These are phyloP conservation scores for Heptranchias perlo DNA, from an alignment of 2,113 vertebrate genomes.

Conservation along the genomic window DNA sequence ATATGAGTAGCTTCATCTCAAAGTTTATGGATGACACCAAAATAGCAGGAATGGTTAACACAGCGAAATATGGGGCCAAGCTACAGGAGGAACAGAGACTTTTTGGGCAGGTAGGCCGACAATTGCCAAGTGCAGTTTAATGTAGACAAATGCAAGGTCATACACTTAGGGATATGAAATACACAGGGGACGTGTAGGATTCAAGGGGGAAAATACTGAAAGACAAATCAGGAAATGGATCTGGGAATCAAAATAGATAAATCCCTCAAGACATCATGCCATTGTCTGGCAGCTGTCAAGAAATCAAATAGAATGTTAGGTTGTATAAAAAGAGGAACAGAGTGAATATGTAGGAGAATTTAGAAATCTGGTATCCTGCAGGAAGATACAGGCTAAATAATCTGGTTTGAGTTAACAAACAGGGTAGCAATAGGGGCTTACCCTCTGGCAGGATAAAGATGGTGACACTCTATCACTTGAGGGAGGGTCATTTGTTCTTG, in stretches of 20 bases:
- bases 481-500: not conserved
- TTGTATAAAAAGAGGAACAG: not conserved
- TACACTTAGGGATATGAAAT: not conserved
- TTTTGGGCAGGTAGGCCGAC: not conserved
- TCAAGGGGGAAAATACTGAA: not conserved
- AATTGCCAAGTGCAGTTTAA: not conserved
- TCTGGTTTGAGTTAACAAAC: not conserved
- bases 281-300: not conserved
- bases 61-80: not conserved
- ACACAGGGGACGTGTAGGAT: not conserved
- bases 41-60: not conserved
- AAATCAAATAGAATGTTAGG: not conserved
- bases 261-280: too few relatives aligned
- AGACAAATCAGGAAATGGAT: not conserved
- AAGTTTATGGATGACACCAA: not conserved
- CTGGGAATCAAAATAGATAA: not conserved
- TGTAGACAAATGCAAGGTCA: not conserved
- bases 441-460: not conserved
- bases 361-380: not conserved
- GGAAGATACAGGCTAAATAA: not conserved
- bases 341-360: not conserved
- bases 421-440: not conserved
- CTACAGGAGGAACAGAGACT: not conserved
- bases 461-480: not conserved
- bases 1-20: not conserved